phyloP scores from a whole-genome alignment of 2,113 vertebrate genomes.

The Struthidea cinerea region DNA sequence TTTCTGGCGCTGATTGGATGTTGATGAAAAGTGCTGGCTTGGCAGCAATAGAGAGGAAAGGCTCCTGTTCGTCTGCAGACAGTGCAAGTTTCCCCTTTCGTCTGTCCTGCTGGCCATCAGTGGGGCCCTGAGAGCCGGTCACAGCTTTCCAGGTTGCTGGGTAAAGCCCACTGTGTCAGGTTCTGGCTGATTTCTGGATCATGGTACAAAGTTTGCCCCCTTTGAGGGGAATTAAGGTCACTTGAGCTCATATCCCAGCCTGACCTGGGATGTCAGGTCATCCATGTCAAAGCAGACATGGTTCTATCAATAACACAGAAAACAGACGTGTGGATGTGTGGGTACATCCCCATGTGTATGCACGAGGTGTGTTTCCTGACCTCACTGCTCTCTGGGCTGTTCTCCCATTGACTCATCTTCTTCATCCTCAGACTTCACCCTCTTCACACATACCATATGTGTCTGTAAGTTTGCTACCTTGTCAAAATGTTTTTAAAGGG shows the following conservation, averaged over 20 bases:
- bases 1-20: background rate
- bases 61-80: background rate
- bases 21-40: conserved; percentile 14
- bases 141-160: background rate
- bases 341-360: too few species aligned
- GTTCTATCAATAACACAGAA: background rate
- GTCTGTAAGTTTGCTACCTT: background rate
- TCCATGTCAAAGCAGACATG: rapidly evolving
- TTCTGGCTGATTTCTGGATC: background rate
- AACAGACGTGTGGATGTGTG: background rate
- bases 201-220: background rate
- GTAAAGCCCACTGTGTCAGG: background rate
- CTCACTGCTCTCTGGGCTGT: background rate
- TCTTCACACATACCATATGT: rapidly evolving
- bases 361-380: background rate
- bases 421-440: background rate
- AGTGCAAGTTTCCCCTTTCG: background rate
- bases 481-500: background rate
- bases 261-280: too few species aligned
- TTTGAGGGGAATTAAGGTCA: background rate
- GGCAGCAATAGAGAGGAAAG: background rate
- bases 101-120: background rate
- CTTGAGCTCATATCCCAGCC: background rate
- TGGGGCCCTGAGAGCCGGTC: background rate
- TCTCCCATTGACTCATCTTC: background rate